Percentiles rank a stretch among this genome's conserved stretches.
phyloP scores from a whole-genome alignment of 1,140 invertebrate genomes.

The Drosophila bifasciata region DNA sequence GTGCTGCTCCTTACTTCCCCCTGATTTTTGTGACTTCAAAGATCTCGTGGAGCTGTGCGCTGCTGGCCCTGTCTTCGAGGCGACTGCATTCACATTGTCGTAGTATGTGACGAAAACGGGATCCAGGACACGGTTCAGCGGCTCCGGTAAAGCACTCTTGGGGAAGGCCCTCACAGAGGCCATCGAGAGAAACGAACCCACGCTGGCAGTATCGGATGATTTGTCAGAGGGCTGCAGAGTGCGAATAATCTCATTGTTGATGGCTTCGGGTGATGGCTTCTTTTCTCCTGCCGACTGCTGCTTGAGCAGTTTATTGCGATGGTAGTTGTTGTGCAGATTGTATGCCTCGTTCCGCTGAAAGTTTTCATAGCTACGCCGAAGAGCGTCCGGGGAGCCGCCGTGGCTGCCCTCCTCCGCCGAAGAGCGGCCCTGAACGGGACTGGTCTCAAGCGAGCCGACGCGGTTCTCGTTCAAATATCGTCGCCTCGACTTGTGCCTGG shows the following conservation, averaged over 20 bases:
- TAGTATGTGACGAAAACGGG: conserved; percentile 88
- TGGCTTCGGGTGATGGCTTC: conserved; percentile 65
- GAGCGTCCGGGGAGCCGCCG: conserved; percentile 35
- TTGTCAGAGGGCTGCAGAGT: conserved; percentile 61
- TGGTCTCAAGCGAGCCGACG: conserved; percentile 79
- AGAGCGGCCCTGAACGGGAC: conserved; percentile 68
- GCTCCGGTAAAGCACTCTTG: conserved; percentile 85
- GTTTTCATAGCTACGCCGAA: conserved; percentile 65
- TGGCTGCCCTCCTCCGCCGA: conserved; percentile 67
- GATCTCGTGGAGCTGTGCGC: conserved; percentile 56
- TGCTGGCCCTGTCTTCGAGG: conserved; percentile 21
- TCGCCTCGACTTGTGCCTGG: conserved; percentile 66
- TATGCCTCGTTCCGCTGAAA: conserved; percentile 77
- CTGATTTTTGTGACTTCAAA: conserved; percentile 52
- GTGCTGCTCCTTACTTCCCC: conserved; percentile 54
- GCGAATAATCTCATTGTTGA: conserved; percentile 76
- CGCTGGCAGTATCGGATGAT: conserved; percentile 78
- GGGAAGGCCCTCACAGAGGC: conserved; percentile 92
- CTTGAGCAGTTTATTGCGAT: conserved; percentile 79
- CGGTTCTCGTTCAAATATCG: conserved; percentile 81
- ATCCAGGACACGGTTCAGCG: conserved; percentile 90
- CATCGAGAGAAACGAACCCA: conserved; percentile 88
- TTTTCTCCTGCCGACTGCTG: conserved; percentile 56
- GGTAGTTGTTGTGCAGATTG: conserved; percentile 81
- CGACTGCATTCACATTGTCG: conserved; percentile 86